Evolutionary conservation across 2,113 vertebrate genomes (phyloP).

Genomic region (Mus pahari): DNA sequence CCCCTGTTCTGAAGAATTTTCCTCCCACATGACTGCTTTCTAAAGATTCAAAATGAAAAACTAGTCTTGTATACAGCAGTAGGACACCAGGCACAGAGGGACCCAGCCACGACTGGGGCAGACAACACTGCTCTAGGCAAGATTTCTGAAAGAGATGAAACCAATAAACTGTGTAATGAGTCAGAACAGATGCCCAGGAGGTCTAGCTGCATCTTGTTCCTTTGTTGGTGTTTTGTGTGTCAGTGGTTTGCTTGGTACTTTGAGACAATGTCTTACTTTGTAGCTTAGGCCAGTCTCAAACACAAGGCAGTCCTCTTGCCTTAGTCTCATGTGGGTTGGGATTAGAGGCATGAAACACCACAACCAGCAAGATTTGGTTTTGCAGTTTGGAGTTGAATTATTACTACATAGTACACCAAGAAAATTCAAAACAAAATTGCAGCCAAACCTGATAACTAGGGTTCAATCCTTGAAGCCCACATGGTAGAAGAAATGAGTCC

Average conservation of each 20-base stretch:
- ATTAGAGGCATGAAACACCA: not conserved
- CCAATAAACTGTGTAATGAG: not conserved
- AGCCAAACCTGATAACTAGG: not conserved
- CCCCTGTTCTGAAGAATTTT: slow-evolving; percentile 4
- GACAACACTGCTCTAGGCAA: not conserved
- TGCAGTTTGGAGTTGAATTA: not conserved
- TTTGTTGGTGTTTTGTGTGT: not conserved
- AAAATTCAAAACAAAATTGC: slow-evolving; percentile 20
- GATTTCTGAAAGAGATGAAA: not conserved
- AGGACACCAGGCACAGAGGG: too few relatives aligned
- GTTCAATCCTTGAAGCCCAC: not conserved
- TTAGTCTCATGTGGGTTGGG: not conserved
- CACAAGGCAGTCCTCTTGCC: not conserved
- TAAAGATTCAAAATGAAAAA: slow-evolving; percentile 11
- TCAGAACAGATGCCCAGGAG: not conserved
- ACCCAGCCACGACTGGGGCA: not conserved
- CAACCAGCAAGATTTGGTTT: not conserved
- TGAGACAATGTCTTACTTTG: not conserved
- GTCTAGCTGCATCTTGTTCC: not conserved
- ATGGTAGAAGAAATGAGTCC: not conserved
- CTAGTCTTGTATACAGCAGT: not conserved
- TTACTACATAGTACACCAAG: not conserved
- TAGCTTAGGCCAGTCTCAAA: not conserved
- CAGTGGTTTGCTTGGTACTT: not conserved
- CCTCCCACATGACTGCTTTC: not conserved